Base-by-base conservation (phyloP, 2,113 vertebrate species). In the Toxotes jaculatrix region DNA sequence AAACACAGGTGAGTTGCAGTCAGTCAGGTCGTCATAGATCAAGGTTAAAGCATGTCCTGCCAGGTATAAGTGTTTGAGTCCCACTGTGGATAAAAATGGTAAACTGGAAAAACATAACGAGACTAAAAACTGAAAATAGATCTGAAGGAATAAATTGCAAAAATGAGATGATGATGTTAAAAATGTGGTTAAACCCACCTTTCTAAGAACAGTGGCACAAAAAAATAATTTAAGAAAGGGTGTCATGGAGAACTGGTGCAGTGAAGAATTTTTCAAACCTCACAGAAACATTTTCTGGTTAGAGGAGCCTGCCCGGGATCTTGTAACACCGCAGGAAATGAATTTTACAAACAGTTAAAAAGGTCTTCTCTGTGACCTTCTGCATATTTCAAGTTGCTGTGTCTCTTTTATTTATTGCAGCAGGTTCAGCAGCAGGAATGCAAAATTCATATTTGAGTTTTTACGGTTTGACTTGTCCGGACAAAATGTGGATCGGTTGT, bases 1-100 rank as follows among this genome's bases (percentile, higher is more conserved):
- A 96, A 96, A n/a, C 97, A 98, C 95, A 97, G 95, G 98, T 98
- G 87, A 93, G 87, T 16, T 60, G 0, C 36, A 1, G 38, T 40
- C 38, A 40, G n/a, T n/a, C n/a, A n/a, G n/a, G n/a, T n/a, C 59
- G 57, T 56, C 49, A 34, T 3, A 47, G 31, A 4, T 72, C 19
- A 5, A 7, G 12, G 62, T n/a, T 13, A 31, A 11, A 73, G 19
- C 36, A 36, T 6, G 6, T 3, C 36, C 36, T n/a, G n/a, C n/a
- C n/a, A n/a, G n/a, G n/a, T n/a, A n/a, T n/a, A n/a, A n/a, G n/a
- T n/a, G n/a, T n/a, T n/a, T n/a, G n/a, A n/a, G n/a, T n/a, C n/a
- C n/a, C n/a, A n/a, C n/a, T n/a, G n/a, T 43, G 42, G 42, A 43
- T 43, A 12, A 43, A 43, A 43, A 43, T 43, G 42, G 42, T 12